phyloP scores from a whole-genome alignment of 2,113 vertebrate genomes.

The Furnarius figulus region DNA sequence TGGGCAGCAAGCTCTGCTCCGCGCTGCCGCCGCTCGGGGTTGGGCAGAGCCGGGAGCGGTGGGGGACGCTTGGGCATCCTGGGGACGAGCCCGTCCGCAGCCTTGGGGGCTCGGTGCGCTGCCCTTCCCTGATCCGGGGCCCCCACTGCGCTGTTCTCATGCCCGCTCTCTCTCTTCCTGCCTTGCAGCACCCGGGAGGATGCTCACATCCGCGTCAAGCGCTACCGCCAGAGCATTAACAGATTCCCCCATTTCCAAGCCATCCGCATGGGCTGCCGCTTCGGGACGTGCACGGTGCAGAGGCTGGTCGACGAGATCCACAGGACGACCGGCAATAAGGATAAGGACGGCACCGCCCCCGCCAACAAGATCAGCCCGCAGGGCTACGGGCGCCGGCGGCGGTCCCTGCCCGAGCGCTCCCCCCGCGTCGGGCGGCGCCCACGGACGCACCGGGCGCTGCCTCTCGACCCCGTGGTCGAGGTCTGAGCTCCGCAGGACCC shows the following conservation, averaged over 20 bases:
- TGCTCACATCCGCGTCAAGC: conserved; percentile 83
- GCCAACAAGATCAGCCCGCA: conserved; percentile 83
- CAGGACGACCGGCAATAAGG: conserved; percentile 79
- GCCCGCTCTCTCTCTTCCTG: background rate
- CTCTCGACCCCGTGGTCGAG: background rate
- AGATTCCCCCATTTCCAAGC: conserved; percentile 67
- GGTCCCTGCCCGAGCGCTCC: conserved; percentile 69
- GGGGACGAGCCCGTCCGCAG: background rate
- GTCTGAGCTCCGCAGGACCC: background rate
- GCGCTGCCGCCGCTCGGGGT: background rate
- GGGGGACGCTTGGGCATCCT: background rate
- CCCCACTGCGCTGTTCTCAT: background rate
- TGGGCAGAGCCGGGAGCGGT: background rate
- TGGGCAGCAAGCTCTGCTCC: background rate
- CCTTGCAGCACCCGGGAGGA: conserved; percentile 55
- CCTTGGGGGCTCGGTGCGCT: background rate
- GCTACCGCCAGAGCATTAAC: conserved; percentile 82
- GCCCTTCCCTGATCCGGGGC: background rate
- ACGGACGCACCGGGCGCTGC: background rate
- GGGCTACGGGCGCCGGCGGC: conserved; percentile 90
- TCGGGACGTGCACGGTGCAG: conserved; percentile 90
- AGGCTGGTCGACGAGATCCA: conserved; percentile 87
- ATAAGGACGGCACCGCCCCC: conserved; percentile 81
- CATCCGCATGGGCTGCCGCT: conserved; percentile 79
- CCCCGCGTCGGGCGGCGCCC: background rate